These are phyloP conservation scores for Siniperca knerii DNA, from an alignment of 2,113 vertebrate genomes.

Conservation along the genomic window DNA sequence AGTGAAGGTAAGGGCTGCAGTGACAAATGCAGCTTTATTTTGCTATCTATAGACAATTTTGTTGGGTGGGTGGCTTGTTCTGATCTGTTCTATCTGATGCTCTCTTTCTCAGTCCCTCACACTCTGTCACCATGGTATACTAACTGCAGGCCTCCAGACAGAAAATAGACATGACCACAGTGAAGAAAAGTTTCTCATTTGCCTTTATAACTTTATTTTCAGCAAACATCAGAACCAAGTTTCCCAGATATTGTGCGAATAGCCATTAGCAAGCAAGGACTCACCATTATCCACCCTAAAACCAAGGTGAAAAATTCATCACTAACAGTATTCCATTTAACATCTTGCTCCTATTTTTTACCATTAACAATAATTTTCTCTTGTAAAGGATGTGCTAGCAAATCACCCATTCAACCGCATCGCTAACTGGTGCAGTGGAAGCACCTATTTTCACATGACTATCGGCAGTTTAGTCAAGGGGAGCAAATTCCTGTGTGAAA, in stretches of 20 bases:
- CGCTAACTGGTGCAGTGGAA: slow-evolving; percentile 97
- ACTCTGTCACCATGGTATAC: neutral
- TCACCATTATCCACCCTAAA: slow-evolving; percentile 93
- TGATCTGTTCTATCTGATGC: slow-evolving; percentile 7
- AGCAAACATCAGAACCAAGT: slow-evolving; percentile 94
- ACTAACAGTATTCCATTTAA: neutral
- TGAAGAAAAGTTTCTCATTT: neutral
- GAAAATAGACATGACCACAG: neutral
- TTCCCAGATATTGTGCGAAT: slow-evolving; percentile 94
- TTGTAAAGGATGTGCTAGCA: slow-evolving; percentile 88
- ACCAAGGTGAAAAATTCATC: slow-evolving; percentile 87
- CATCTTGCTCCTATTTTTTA: neutral
- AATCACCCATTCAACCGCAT: slow-evolving; percentile 93
- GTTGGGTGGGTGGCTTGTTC: neutral
- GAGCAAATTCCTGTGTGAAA: slow-evolving; percentile 94
- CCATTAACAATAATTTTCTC: neutral
- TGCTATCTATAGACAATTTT: neutral
- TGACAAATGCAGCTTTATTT: neutral
- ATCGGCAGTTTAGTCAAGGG: slow-evolving; percentile 91
- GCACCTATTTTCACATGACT: slow-evolving; percentile 98
- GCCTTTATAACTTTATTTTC: slow-evolving; percentile 23
- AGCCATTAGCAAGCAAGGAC: slow-evolving; percentile 93
- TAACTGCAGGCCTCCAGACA: neutral
- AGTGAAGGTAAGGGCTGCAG: slow-evolving; percentile 89
- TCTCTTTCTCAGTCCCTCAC: neutral